Percentiles rank a stretch among this genome's conserved stretches.
Evolutionary conservation across 2,797 vertebrate genomes (phyloP).

Genomic region (Syngnathus acus): DNA sequence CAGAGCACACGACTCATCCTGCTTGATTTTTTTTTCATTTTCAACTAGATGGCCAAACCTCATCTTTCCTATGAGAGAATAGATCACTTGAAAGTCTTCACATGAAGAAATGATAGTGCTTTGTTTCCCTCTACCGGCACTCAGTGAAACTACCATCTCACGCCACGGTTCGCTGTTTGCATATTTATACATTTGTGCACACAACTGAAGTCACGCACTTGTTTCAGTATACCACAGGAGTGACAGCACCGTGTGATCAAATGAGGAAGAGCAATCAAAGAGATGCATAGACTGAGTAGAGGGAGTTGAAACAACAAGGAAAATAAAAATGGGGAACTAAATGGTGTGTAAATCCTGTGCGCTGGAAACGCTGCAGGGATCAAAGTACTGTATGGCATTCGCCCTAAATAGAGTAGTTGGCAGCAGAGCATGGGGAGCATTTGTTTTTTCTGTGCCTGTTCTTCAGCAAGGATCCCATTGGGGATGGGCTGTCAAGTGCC

Average conservation of each 20-base stretch:
- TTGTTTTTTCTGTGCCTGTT: constrained; percentile 23
- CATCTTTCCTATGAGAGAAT: not conserved
- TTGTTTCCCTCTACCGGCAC: constrained; percentile 71
- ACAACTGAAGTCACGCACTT: not conserved
- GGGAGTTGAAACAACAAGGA: not conserved
- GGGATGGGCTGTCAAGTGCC: constrained; percentile 39
- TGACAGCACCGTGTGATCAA: not conserved
- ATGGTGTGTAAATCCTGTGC: constrained; percentile 41
- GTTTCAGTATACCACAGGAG: constrained; percentile 2
- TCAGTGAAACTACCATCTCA: constrained; percentile 21
- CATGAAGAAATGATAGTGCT: constrained; percentile 34
- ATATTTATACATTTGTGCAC: constrained; percentile 9
- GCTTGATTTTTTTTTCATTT: constrained; percentile 7
- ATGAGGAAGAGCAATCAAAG: not conserved
- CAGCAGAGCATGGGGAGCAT: constrained; percentile 13
- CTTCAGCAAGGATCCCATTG: constrained; percentile 14
- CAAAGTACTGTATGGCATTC: constrained; percentile 23
- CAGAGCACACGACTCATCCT: constrained; percentile 5
- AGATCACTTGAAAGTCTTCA: constrained; percentile 24
- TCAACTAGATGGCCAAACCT: constrained; percentile 8
- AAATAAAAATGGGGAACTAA: constrained; percentile 7
- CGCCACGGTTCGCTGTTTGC: constrained; percentile 6
- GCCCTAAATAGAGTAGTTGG: constrained; percentile 34
- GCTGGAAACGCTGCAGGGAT: constrained; percentile 26
- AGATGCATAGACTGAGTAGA: constrained; percentile 2